Percentiles rank a stretch among this genome's conserved stretches.
Conservation (phyloP, 2,113 vertebrate species). For the Clinocottus analis region DNA sequence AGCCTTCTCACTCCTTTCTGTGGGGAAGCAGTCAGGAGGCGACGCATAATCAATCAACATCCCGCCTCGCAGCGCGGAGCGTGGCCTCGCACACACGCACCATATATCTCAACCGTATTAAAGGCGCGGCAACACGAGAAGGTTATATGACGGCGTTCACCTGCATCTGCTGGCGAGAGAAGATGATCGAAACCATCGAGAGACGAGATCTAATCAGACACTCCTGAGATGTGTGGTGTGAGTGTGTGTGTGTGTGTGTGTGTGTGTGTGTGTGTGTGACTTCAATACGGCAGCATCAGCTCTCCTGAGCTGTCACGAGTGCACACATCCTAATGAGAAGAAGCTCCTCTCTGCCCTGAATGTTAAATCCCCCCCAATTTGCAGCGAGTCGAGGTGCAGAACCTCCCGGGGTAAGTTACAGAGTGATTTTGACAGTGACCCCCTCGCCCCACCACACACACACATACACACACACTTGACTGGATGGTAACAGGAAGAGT, state of each 20-base stretch:
- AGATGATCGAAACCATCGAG: conserved; percentile 30
- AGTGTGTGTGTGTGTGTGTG: conserved; percentile 4
- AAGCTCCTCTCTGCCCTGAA: conserved; percentile 37
- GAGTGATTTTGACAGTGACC: no score
- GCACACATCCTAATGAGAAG: conserved; percentile 29
- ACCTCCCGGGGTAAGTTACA: no score
- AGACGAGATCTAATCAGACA: conserved; percentile 45
- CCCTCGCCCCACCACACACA: no score
- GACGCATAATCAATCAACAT: conserved; percentile 39
- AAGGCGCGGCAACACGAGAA: conserved; percentile 38
- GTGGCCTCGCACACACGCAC: no score
- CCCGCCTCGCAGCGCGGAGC: conserved; percentile 29
- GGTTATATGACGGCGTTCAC: background rate
- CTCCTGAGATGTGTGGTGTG: background rate
- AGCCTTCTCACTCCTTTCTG: conserved; percentile 10
- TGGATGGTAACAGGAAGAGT: no score
- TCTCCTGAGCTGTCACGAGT: conserved; percentile 28
- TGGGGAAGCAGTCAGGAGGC: background rate
- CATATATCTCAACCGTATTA: conserved; percentile 10
- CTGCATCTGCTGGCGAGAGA: background rate
- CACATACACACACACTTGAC: no score
- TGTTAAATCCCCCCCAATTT: conserved; percentile 29
- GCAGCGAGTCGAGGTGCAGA: background rate
- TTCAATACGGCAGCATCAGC: conserved; percentile 29
- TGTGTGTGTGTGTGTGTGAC: conserved; percentile 14